These are phyloP conservation scores for Zosterops hypoxanthus DNA, from an alignment of 2,113 vertebrate genomes.

Conservation along the genomic window DNA sequence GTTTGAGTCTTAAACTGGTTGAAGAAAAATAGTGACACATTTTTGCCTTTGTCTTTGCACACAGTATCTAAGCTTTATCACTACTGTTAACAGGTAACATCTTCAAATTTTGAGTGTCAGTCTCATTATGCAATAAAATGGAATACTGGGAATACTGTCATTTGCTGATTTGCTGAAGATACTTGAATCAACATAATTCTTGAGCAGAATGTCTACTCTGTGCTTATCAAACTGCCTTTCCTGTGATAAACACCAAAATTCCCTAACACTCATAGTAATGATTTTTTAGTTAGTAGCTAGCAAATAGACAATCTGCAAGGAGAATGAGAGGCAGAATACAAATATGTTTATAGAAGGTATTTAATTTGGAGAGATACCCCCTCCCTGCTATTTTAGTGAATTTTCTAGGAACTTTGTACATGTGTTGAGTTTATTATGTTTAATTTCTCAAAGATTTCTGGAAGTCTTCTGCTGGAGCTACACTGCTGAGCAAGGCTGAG, in stretches of 20 bases:
- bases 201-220: not conserved
- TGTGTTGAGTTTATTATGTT: not conserved
- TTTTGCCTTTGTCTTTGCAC: not conserved
- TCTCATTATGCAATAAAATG: not conserved
- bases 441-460: conserved; percentile 1
- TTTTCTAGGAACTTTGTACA: not conserved
- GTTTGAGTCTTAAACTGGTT: not conserved
- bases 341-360: not conserved
- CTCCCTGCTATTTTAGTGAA: not conserved
- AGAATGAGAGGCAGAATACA: not conserved
- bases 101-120: not conserved
- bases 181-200: not conserved
- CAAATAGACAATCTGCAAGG: not conserved
- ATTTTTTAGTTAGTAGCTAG: not conserved
- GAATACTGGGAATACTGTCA: not conserved
- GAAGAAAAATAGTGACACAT: not conserved
- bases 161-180: not conserved
- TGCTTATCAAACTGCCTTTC: not conserved
- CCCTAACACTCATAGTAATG: not conserved
- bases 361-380: not conserved
- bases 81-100: not conserved
- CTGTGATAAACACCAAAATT: not conserved
- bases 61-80: not conserved
- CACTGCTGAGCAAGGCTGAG: not conserved
- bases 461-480: not conserved